Conservation (phyloP, 2,113 vertebrate species). For the Epinephelus fuscoguttatus region DNA sequence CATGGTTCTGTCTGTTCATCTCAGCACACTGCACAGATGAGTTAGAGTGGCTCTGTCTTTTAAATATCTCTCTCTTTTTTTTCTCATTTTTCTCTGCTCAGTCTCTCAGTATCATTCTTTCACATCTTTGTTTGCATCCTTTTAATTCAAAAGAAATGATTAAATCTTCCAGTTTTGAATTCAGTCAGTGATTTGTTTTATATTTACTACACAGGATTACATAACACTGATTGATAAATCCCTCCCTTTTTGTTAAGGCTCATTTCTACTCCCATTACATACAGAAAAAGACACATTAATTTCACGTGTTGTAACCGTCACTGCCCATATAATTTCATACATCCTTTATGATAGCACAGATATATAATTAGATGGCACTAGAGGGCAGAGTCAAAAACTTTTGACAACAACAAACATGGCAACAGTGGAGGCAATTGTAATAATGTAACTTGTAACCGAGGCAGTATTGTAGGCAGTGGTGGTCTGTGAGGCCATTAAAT, state of each 20-base stretch:
- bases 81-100: neutral
- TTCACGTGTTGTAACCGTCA: too few species aligned
- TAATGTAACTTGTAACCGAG: too few species aligned
- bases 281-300: too few species aligned
- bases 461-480: too few species aligned
- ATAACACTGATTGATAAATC: neutral
- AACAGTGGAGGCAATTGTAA: too few species aligned
- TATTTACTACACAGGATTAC: neutral
- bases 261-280: too few species aligned
- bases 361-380: too few species aligned
- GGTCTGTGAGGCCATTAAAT: too few species aligned
- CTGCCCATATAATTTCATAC: too few species aligned
- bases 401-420: too few species aligned
- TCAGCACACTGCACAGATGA: neutral
- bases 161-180: neutral
- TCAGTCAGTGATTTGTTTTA: neutral
- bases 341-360: too few species aligned
- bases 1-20: neutral
- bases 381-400: too few species aligned
- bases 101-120: neutral
- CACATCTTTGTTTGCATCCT: neutral
- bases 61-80: neutral
- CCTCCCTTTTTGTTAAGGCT: neutral
- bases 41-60: neutral
- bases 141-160: neutral